Percentiles rank a stretch among this genome's conserved stretches.
phyloP scores from a whole-genome alignment of 2,888 invertebrate genomes.

The Eudemis profundana region DNA sequence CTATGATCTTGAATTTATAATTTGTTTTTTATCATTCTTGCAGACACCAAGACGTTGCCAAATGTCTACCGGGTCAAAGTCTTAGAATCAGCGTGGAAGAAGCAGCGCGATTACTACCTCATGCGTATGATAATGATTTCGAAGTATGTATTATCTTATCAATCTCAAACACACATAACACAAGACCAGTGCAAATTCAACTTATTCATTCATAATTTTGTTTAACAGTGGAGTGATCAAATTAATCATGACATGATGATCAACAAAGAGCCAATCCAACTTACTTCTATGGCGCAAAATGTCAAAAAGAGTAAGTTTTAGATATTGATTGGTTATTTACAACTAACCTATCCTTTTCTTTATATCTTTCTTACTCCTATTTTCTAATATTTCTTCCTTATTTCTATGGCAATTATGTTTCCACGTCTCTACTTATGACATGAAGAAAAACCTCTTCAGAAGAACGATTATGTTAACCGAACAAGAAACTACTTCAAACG shows the following conservation, averaged over 20 bases:
- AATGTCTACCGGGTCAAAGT: conserved; percentile 86
- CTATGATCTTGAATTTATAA: background rate
- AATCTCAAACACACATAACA: background rate
- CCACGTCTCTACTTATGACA: conserved; percentile 4
- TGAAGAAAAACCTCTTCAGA: conserved; percentile 19
- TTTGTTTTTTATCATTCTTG: conserved; percentile 27
- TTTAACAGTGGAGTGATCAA: conserved; percentile 63
- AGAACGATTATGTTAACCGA: background rate
- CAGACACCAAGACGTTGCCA: conserved; percentile 78
- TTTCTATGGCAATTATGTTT: conserved; percentile 22
- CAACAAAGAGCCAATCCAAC: conserved; percentile 56
- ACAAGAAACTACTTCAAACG: conserved; percentile 13
- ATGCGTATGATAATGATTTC: conserved; percentile 75
- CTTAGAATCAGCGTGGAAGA: conserved; percentile 78
- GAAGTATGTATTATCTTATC: conserved; percentile 60
- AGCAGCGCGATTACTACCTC: conserved; percentile 70
- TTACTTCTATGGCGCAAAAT: conserved; percentile 55
- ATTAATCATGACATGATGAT: conserved; percentile 57
- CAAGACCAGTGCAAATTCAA: background rate
- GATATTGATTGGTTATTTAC: background rate
- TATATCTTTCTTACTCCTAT: background rate
- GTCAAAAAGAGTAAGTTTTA: conserved; percentile 64
- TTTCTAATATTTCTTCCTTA: conserved; percentile 18
- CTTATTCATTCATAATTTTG: conserved; percentile 3
- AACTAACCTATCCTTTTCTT: background rate